Evolutionary conservation across 2,113 vertebrate species (phyloP), one percentile per base, ranked within the genome.

Genomic region (Cryptomyrus ogoouensis): DNA sequence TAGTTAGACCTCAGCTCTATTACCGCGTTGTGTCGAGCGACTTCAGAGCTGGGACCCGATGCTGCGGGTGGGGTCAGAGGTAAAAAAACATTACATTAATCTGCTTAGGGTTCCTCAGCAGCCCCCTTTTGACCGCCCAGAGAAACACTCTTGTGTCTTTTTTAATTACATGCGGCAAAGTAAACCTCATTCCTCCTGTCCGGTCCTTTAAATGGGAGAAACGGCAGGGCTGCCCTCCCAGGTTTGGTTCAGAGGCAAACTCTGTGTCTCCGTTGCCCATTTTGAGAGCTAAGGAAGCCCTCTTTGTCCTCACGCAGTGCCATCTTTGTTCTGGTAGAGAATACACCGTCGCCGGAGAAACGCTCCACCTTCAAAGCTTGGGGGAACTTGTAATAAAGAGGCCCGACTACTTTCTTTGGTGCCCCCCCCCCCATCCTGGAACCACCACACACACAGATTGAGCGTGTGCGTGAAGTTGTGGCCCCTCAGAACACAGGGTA

Each of bases 41-140:
- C 96, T 97, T 91, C 96, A 96, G 96, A 97, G 96, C 96, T 96
- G 96, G 96, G 95, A 95, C 95, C 96, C 96, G 96, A 96, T 85
- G 77, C 35, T 44, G 97, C 95, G 96, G 96, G 96, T 93, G 94
- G 95, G 96, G 97, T 97, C 96, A 96, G 96, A 97, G 96, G 96
- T 96, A 97, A 95, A 95, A 96, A 97, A 97, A 97, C 96, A 96
- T 96, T 96, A 97, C 96, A 97, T 97, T 97, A 96, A 97, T 97
- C 95, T 96, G 94, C 95, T 96, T 94, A 95, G 95, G 95, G 50
- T 31, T 96, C 93, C 93, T 91, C 94, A 94, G 93, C 94, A 95
- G 91, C 94, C 93, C 93, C 93, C 94, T 94, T 94, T 95, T 52
- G 49, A 21, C 85, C 7, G 53, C 56, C 49, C 19, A 8, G 35